Evolutionary conservation across 2,797 vertebrate genomes (phyloP).

Genomic region (Hybognathus amarus): DNA sequence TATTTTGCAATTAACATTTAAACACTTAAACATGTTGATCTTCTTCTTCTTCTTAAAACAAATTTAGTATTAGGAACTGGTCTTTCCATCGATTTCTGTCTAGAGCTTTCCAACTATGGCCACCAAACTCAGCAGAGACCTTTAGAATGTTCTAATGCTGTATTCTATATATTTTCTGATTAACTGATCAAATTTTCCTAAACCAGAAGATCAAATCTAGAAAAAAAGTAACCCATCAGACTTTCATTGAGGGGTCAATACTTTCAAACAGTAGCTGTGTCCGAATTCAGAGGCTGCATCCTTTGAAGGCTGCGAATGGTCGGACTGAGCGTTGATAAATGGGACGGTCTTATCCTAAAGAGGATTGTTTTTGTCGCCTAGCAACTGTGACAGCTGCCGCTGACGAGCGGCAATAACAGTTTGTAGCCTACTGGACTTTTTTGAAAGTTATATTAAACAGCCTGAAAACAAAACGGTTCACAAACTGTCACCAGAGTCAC

Average conservation of each 20-base stretch:
- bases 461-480: no score
- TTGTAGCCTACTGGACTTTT: no score
- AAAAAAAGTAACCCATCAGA: background rate
- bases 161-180: background rate
- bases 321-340: no score
- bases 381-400: no score
- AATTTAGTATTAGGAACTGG: background rate
- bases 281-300: no score
- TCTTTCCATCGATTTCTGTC: background rate
- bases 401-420: no score
- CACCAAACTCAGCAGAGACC: background rate
- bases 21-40: background rate
- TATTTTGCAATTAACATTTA: background rate
- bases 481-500: no score
- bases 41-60: background rate
- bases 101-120: no score
- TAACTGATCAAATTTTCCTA: background rate
- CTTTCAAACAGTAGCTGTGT: background rate
- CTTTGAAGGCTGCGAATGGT: no score
- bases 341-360: no score
- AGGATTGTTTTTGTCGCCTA: no score
- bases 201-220: background rate
- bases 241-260: background rate
- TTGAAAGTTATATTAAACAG: no score
- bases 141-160: background rate